phyloP scores from a whole-genome alignment of 2,888 invertebrate species.

The Philereme transversata region DNA sequence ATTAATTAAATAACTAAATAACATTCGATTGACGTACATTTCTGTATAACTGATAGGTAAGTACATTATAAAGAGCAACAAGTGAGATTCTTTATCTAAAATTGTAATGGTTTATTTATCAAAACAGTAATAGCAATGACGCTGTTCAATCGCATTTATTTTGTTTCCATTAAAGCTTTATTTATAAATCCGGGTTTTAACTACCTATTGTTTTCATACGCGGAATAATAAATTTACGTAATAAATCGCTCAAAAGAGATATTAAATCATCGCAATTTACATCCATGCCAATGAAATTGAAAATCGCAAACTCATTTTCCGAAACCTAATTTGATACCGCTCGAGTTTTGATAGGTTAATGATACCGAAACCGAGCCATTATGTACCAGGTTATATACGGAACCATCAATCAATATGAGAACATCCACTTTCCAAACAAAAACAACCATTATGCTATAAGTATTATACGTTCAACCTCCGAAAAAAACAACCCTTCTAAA shows the following conservation, averaged over 20 bases:
- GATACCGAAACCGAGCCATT: slow-evolving; percentile 22
- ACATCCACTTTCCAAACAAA: slow-evolving; percentile 59
- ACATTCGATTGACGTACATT: background rate
- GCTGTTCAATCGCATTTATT: background rate
- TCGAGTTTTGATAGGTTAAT: slow-evolving; percentile 28
- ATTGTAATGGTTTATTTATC: slow-evolving; percentile 4
- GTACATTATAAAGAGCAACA: slow-evolving; percentile 6
- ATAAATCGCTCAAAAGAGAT: background rate
- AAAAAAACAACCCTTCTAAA: slow-evolving; percentile 40
- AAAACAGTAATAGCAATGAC: slow-evolving; percentile 4
- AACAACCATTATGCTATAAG: slow-evolving; percentile 42
- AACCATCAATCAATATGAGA: slow-evolving; percentile 49
- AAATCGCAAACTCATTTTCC: slow-evolving; percentile 9
- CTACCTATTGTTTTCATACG: background rate
- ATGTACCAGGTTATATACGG: slow-evolving; percentile 53
- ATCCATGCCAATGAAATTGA: background rate
- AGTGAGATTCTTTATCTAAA: slow-evolving; percentile 10
- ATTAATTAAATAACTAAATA: too few species aligned
- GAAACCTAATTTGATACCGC: slow-evolving; percentile 15
- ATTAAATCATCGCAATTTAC: background rate
- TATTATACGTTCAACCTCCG: slow-evolving; percentile 62
- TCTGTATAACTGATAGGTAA: background rate
- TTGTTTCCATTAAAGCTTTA: background rate
- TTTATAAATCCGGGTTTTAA: background rate
- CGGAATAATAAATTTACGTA: background rate